Percentiles rank a stretch among this genome's conserved stretches.
Conservation (phyloP, 1,140 invertebrate species). For the Caenorhabditis latens region DNA sequence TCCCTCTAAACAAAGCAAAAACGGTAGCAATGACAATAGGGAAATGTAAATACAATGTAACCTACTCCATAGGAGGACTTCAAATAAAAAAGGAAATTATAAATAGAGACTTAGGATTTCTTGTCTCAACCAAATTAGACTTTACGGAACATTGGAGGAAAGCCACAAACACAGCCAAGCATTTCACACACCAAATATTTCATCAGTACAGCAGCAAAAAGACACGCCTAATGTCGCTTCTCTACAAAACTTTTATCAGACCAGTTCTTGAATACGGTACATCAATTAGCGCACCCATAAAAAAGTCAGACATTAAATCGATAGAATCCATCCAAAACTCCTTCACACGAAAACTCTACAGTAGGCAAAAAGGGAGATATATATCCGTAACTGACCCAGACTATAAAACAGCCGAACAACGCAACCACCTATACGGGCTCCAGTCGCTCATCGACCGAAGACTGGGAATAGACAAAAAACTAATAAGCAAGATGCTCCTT, state of each 20-base stretch:
- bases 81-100: too few species aligned
- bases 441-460: not conserved
- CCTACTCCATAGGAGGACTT: not conserved
- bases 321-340: constrained; percentile 8
- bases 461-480: not conserved
- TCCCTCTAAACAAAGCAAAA: not conserved
- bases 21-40: not conserved
- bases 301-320: not conserved
- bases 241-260: not conserved
- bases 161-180: not conserved
- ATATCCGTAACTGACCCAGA: not conserved
- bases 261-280: constrained; percentile 5
- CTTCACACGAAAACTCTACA: not conserved
- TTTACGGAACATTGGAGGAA: not conserved
- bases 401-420: not conserved
- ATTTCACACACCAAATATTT: too few species aligned
- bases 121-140: not conserved
- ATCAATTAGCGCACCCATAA: not conserved
- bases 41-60: not conserved
- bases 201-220: too few species aligned
- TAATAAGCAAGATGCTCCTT: not conserved
- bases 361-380: not conserved
- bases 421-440: not conserved
- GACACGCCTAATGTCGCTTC: too few species aligned
- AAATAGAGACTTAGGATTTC: too few species aligned